These are phyloP conservation scores for Mirza zaza DNA, from an alignment of 2,113 vertebrate genomes.

Conservation along the genomic window DNA sequence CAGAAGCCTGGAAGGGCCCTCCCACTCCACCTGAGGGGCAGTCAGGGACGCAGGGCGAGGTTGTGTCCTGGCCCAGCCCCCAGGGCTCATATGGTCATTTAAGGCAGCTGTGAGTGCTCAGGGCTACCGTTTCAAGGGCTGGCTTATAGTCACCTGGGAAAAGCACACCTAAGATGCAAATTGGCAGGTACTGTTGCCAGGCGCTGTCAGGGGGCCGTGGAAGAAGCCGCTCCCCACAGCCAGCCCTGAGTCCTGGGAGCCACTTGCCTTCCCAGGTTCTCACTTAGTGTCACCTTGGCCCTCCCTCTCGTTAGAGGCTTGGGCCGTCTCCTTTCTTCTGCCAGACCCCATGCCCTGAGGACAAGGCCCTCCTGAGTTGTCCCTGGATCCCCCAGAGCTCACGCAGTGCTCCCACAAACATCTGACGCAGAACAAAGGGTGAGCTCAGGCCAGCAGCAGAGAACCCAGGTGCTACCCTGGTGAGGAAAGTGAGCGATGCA, in stretches of 20 bases:
- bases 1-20: background rate
- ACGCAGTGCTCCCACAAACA: background rate
- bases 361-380: fast-evolving
- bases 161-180: background rate
- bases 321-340: background rate
- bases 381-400: background rate
- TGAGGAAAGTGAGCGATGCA: fast-evolving
- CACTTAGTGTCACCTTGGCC: background rate
- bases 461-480: fast-evolving
- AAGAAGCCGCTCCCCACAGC: background rate
- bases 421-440: background rate
- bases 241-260: background rate
- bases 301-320: background rate
- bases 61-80: background rate
- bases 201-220: fast-evolving
- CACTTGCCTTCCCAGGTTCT: background rate
- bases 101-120: background rate
- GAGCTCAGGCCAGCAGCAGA: fast-evolving
- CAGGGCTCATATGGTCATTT: background rate
- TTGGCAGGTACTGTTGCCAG: too few relatives aligned
- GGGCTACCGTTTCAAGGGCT: background rate
- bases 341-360: background rate
- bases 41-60: background rate
- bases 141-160: too few relatives aligned
- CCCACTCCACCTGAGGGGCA: fast-evolving